Conservation (phyloP, 1,140 invertebrate genomes). For the Apocrypta bakeri region DNA sequence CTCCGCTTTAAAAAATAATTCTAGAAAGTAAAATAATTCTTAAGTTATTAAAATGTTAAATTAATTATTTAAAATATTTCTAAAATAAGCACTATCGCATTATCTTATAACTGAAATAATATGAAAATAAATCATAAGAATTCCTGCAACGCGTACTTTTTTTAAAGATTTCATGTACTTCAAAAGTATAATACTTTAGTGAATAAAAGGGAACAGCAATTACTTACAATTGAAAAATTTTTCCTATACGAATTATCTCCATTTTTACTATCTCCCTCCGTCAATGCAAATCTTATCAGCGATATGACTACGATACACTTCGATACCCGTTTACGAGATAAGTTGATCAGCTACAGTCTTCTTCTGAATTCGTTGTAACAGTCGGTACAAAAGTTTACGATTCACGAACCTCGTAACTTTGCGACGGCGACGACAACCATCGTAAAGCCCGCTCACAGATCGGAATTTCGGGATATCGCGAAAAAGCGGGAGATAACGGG, state of each 20-base stretch:
- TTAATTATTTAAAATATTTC: too few relatives aligned
- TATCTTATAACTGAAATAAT: too few relatives aligned
- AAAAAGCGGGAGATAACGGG: neutral
- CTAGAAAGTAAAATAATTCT: too few relatives aligned
- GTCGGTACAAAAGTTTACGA: conserved; percentile 48
- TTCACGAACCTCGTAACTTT: conserved; percentile 41
- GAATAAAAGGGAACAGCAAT: neutral
- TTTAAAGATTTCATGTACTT: too few relatives aligned
- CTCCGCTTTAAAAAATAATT: too few relatives aligned
- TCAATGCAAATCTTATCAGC: conserved; percentile 10
- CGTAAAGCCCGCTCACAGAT: conserved; percentile 46
- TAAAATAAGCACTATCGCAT: too few relatives aligned
- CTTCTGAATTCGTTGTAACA: conserved; percentile 42
- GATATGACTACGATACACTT: neutral
- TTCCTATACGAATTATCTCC: neutral
- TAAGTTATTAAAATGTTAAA: too few relatives aligned
- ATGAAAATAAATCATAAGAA: too few relatives aligned
- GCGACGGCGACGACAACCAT: conserved; percentile 26
- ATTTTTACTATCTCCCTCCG: neutral
- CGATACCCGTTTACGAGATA: conserved; percentile 25
- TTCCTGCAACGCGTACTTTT: too few relatives aligned
- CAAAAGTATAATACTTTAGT: too few relatives aligned
- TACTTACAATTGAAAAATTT: neutral
- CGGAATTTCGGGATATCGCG: conserved; percentile 44
- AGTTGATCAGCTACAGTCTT: conserved; percentile 34